A percentile compares a stretch with the other conserved stretches of the same genome.
Conservation (phyloP, 2,113 vertebrate genomes). For the Bufo gargarizans region DNA sequence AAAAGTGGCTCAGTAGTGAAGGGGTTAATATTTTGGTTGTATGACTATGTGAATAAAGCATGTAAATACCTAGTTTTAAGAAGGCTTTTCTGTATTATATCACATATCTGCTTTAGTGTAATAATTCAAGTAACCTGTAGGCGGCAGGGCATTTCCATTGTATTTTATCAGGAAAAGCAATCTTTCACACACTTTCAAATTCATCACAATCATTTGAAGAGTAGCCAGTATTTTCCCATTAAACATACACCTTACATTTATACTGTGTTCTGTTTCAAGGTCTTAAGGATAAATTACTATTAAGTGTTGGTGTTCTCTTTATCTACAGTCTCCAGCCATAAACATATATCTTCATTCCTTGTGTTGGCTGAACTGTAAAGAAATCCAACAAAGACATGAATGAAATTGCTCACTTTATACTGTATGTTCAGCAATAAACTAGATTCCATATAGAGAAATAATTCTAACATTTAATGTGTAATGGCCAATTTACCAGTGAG, state of each 20-base stretch:
- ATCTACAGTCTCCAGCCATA: too few relatives aligned
- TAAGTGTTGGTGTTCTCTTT: too few relatives aligned
- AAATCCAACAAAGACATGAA: neutral
- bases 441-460: slow-evolving; percentile 25
- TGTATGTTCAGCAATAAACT: slow-evolving; percentile 25
- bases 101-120: neutral
- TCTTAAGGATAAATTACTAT: too few relatives aligned
- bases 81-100: neutral
- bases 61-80: neutral
- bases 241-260: neutral
- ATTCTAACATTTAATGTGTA: slow-evolving; percentile 20
- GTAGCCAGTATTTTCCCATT: neutral
- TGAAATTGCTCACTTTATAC: neutral
- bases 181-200: neutral
- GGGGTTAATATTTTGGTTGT: too few relatives aligned
- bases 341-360: neutral
- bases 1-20: too few relatives aligned
- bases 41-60: too few relatives aligned
- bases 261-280: neutral
- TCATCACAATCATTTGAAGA: neutral
- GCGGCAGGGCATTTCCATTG: neutral
- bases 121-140: neutral
- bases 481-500: slow-evolving; percentile 35
- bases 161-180: neutral
- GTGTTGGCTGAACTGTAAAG: neutral